Evolutionary conservation across 2,888 invertebrate species (phyloP).

Genomic region (Eristalis arbustorum): DNA sequence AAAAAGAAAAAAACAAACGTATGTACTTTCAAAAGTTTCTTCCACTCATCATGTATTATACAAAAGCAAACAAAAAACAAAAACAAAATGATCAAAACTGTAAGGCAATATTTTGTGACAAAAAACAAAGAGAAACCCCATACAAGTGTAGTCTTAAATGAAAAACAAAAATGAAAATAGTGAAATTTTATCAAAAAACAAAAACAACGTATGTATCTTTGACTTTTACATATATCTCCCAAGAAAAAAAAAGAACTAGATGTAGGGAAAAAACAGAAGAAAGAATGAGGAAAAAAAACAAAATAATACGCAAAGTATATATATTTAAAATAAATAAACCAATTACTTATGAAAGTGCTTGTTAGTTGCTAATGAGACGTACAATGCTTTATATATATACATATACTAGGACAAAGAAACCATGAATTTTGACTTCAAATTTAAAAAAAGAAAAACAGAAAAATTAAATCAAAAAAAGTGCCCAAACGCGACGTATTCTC

Average conservation of each 20-base stretch:
- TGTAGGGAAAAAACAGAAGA: conserved; percentile 26
- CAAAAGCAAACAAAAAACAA: conserved; percentile 42
- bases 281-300: conserved; percentile 13
- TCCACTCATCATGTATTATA: conserved; percentile 67
- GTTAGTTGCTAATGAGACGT: conserved; percentile 71
- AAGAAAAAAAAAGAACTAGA: conserved; percentile 46
- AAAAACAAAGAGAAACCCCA: conserved; percentile 9
- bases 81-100: conserved; percentile 1
- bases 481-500: conserved; percentile 38
- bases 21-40: conserved; percentile 61
- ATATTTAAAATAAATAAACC: conserved; percentile 50
- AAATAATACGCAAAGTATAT: conserved; percentile 44
- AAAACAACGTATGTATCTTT: conserved; percentile 40
- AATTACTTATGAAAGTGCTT: conserved; percentile 70
- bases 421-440: conserved; percentile 60
- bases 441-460: background rate
- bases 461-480: conserved; percentile 34
- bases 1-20: conserved; percentile 41
- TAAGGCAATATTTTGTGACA: conserved; percentile 67
- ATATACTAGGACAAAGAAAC: conserved; percentile 27
- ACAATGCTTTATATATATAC: conserved; percentile 70
- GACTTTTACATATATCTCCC: conserved; percentile 52
- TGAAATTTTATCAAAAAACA: conserved; percentile 71
- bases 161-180: conserved; percentile 53
- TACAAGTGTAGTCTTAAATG: background rate